Percentiles rank a stretch among this genome's conserved stretches.
These are phyloP conservation scores for Damaliscus lunatus DNA, from an alignment of 2,113 vertebrate species.

Conservation along the genomic window DNA sequence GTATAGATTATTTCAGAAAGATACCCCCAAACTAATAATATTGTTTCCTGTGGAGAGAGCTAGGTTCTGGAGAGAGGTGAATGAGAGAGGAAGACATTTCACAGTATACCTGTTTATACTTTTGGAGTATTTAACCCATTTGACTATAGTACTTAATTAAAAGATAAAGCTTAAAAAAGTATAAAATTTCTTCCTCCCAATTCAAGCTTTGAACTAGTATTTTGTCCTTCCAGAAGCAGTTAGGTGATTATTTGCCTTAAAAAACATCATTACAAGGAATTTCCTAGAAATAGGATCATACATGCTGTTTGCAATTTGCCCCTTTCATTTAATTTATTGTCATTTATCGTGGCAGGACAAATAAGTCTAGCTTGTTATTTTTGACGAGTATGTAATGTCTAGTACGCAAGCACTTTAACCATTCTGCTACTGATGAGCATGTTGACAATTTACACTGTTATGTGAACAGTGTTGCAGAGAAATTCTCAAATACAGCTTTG, in stretches of 20 bases:
- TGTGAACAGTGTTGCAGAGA: neutral
- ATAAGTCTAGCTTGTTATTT: constrained; percentile 9
- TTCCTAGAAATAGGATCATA: neutral
- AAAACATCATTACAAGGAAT: neutral
- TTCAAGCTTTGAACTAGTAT: neutral
- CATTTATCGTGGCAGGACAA: neutral
- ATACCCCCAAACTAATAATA: neutral
- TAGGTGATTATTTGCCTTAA: neutral
- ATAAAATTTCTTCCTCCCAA: neutral
- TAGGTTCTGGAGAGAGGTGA: neutral
- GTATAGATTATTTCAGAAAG: neutral
- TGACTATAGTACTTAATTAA: neutral
- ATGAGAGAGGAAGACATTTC: neutral
- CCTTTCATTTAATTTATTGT: neutral
- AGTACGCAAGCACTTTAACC: neutral
- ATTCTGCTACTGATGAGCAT: neutral
- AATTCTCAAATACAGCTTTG: neutral
- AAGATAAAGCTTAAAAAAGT: neutral
- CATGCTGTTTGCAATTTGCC: neutral
- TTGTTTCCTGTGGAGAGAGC: neutral
- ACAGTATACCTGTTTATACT: neutral
- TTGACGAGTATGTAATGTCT: neutral
- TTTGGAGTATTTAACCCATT: neutral
- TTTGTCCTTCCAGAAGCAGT: neutral
- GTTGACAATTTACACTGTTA: neutral